Evolutionary conservation across 2,797 vertebrate genomes (phyloP), one percentile per base, ranked within the genome.

Genomic region (Strix occidentalis): DNA sequence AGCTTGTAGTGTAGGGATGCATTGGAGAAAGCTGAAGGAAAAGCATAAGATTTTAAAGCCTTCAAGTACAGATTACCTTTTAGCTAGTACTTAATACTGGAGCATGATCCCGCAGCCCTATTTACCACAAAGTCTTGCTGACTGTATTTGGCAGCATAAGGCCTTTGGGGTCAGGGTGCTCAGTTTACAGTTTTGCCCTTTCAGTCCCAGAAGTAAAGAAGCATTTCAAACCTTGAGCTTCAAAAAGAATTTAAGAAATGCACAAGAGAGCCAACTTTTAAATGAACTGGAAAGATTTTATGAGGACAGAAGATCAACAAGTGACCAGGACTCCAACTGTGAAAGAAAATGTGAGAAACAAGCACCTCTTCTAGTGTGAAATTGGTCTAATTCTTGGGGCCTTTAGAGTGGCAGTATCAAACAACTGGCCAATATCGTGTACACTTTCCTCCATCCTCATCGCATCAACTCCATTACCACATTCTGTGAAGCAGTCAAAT

Each of bases 211-310:
- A 82, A 95, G 63, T 77, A 82, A 90, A 77, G 78, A 69, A 93
- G 43, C 76, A 95, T 95, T 97, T 95, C 60, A 89, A 90, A 95
- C 79, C 84, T 82, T 53, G 54, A 91, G 89, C 90, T 96, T 84
- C 58, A 72, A 86, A 88, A 96, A 94, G 89, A 92, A 93, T 96
- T 87, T 72, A 91, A 91, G 90, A 95, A 96, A 95, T 95, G 96
- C 92, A 97, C 92, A 93, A 54, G 95, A 92, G 93, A 97, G 96
- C 96, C 97, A 97, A 95, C 87, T 97, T 97, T 97, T 96, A 96
- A 95, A 96, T 97, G 97, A 96, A 93, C 95, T 97, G 95, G 95
- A 97, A 97, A 97, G 95, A 96, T 95, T 97, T 90, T 95, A 96
- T 95, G 89, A 94, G 94, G 91, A 96, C 95, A 95, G 94, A 95